These are phyloP conservation scores for Fistularia commersonii DNA, from an alignment of 2,797 vertebrate genomes.

Conservation along the genomic window DNA sequence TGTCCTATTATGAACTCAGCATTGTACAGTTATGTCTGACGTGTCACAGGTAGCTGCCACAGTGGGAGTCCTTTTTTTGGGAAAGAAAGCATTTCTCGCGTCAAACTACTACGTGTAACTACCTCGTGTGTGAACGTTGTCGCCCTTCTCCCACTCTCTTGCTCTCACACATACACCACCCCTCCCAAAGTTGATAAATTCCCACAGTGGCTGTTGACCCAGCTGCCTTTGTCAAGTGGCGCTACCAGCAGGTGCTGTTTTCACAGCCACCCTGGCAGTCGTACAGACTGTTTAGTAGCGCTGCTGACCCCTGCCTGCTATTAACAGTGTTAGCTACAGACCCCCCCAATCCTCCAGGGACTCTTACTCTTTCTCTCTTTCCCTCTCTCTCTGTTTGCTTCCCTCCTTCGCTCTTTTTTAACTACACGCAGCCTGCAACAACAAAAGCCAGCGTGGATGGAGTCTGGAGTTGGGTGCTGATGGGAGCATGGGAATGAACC, in stretches of 20 bases:
- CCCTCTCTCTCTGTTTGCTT: conserved; percentile 64
- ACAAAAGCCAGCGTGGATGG: conserved; percentile 71
- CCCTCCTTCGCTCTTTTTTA: conserved; percentile 63
- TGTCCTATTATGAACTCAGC: neutral
- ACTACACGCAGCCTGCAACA: conserved; percentile 76
- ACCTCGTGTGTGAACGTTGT: conserved; percentile 33
- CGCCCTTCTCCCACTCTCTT: conserved; percentile 50
- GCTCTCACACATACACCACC: conserved; percentile 60
- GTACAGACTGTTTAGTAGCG: conserved; percentile 98
- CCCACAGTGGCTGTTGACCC: conserved; percentile 99
- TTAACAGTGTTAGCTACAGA: conserved; percentile 88
- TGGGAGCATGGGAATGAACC: conserved; percentile 80
- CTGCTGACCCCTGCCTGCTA: conserved; percentile 92
- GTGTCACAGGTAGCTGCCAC: neutral
- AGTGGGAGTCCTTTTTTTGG: no score
- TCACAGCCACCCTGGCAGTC: conserved; percentile 98
- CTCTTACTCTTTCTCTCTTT: conserved; percentile 69
- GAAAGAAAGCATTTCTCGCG: neutral
- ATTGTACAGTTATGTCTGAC: conserved; percentile 55
- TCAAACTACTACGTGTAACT: conserved; percentile 23
- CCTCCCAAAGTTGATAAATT: conserved; percentile 96
- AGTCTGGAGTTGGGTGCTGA: conserved; percentile 75
- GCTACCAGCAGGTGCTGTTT: conserved; percentile 97
- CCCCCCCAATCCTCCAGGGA: conserved; percentile 81
- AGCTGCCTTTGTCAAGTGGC: conserved; percentile 96